phyloP scores from a whole-genome alignment of 2,888 invertebrate species.

The Lasius platythorax region DNA sequence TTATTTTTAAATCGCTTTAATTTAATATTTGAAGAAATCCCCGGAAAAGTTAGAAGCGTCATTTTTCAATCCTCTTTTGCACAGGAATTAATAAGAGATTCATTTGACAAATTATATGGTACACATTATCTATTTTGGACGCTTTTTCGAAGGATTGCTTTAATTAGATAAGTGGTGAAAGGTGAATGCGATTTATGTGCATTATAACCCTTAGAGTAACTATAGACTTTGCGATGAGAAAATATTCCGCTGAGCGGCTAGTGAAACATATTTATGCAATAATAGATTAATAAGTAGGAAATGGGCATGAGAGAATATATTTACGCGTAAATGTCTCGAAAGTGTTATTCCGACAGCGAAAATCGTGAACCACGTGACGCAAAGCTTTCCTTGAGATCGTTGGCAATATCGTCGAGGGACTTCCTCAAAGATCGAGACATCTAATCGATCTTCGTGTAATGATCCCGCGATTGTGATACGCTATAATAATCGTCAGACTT shows the following conservation, averaged over 20 bases:
- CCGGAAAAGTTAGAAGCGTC: not conserved
- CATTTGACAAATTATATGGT: not conserved
- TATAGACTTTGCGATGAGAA: not conserved
- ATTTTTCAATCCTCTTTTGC: not conserved
- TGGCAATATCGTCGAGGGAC: constrained; percentile 67
- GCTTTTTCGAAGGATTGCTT: constrained; percentile 37
- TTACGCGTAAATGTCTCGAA: constrained; percentile 22
- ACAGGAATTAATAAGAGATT: not conserved
- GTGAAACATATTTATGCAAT: constrained; percentile 48
- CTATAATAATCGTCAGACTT: constrained; percentile 68
- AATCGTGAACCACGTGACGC: constrained; percentile 54
- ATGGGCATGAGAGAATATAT: constrained; percentile 21
- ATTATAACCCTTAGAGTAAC: constrained; percentile 35
- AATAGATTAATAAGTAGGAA: constrained; percentile 48
- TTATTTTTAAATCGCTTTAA: not conserved
- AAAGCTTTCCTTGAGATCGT: constrained; percentile 54
- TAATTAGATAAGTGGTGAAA: constrained; percentile 36
- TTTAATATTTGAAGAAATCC: constrained; percentile 8
- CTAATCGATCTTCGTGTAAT: constrained; percentile 45
- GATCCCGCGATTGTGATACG: constrained; percentile 72
- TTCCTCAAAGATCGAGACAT: constrained; percentile 47
- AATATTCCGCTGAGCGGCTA: constrained; percentile 34
- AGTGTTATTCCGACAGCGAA: not conserved
- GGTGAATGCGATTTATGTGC: constrained; percentile 25
- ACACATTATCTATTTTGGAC: not conserved